These are phyloP conservation scores for Fabriciana adippe DNA, from an alignment of 2,888 invertebrate species.

Conservation along the genomic window DNA sequence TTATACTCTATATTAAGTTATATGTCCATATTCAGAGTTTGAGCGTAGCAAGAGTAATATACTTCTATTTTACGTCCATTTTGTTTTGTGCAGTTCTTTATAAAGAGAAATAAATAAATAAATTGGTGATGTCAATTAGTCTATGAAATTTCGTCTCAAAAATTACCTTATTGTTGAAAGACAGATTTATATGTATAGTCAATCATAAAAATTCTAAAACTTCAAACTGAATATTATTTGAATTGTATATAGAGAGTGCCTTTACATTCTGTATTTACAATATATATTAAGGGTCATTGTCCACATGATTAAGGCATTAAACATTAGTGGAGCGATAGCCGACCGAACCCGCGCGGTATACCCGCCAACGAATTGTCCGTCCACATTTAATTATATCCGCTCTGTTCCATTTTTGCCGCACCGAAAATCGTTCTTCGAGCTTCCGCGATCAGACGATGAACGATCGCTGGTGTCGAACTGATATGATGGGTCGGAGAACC, in stretches of 20 bases:
- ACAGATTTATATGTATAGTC: too few species aligned
- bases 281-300: conserved; percentile 15
- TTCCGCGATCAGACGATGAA: conserved; percentile 63
- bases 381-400: conserved; percentile 79
- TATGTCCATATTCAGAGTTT: too few species aligned
- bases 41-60: too few species aligned
- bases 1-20: too few species aligned
- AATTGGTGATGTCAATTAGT: too few species aligned
- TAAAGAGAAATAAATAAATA: too few species aligned
- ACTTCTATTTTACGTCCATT: too few species aligned
- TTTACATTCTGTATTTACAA: not conserved
- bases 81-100: too few species aligned
- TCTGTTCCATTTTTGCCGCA: conserved; percentile 76
- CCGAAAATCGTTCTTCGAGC: conserved; percentile 58
- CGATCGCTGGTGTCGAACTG: conserved; percentile 47
- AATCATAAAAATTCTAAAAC: not conserved
- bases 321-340: conserved; percentile 48
- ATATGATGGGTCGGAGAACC: conserved; percentile 30
- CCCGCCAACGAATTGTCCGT: conserved; percentile 70
- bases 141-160: too few species aligned
- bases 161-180: too few species aligned
- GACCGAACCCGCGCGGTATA: conserved; percentile 69
- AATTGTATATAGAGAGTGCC: not conserved
- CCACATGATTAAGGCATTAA: conserved; percentile 22
- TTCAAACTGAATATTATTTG: not conserved